These are phyloP conservation scores for Mustelus asterias DNA, from an alignment of 2,113 vertebrate genomes.

Conservation along the genomic window DNA sequence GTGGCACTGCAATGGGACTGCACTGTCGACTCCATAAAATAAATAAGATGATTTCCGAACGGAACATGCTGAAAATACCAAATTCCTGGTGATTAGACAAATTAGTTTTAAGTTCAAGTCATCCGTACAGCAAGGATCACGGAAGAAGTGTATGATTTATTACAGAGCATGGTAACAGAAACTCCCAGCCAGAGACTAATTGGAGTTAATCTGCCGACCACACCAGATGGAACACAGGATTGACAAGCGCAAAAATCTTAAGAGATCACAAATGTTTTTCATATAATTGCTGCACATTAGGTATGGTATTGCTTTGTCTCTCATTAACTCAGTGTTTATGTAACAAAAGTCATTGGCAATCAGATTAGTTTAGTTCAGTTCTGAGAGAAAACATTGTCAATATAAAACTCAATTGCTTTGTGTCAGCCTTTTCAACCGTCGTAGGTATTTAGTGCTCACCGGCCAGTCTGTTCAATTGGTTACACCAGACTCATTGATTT, in stretches of 20 bases:
- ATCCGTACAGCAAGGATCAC: not conserved
- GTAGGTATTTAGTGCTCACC: not conserved
- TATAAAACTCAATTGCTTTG: not conserved
- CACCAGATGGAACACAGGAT: not conserved
- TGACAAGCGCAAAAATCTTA: not conserved
- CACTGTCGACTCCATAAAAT: not conserved
- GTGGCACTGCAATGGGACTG: not conserved
- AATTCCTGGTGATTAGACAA: not conserved
- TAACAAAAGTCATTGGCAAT: not conserved
- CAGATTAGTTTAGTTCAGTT: not conserved
- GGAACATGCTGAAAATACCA: not conserved
- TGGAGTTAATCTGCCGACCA: not conserved
- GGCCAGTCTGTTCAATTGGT: not conserved
- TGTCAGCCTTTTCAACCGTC: not conserved
- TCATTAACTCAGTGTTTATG: not conserved
- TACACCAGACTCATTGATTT: not conserved
- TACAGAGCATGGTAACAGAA: not conserved
- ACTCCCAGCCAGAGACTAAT: slow-evolving; percentile 16
- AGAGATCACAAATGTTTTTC: not conserved
- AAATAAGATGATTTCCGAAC: not conserved
- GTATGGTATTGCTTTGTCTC: not conserved
- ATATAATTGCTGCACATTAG: not conserved
- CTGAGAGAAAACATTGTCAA: not conserved
- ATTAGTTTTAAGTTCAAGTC: not conserved
- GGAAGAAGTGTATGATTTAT: not conserved